Evolutionary conservation across 2,888 invertebrate genomes (phyloP).

Genomic region (Mythimna lalbum): DNA sequence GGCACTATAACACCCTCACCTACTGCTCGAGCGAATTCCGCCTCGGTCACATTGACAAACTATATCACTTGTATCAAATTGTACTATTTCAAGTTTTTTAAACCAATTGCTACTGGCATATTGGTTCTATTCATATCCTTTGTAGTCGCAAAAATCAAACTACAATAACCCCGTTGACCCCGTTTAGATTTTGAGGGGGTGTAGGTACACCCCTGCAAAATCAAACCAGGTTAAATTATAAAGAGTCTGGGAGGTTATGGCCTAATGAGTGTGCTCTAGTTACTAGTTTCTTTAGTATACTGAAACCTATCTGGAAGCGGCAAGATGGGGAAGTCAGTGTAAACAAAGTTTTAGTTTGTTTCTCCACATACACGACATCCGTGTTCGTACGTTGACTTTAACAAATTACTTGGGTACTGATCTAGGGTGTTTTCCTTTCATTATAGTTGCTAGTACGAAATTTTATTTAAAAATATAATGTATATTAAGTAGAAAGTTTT

Average conservation of each 20-base stretch:
- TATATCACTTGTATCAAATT: too few species aligned
- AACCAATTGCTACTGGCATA: background rate
- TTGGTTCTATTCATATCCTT: background rate
- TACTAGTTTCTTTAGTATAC: constrained; percentile 15
- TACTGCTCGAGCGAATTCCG: too few species aligned
- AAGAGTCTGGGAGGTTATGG: background rate
- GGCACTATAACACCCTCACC: too few species aligned
- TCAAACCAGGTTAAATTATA: background rate
- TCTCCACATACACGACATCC: constrained; percentile 14
- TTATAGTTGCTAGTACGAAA: background rate
- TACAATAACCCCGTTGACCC: background rate
- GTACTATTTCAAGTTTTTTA: too few species aligned
- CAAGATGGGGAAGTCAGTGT: constrained; percentile 18
- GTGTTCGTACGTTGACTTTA: constrained; percentile 35
- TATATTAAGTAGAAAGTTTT: too few species aligned
- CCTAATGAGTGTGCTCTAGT: constrained; percentile 1
- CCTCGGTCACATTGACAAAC: too few species aligned
- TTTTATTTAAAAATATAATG: too few species aligned
- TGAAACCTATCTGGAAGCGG: constrained; percentile 5
- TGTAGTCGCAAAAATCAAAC: background rate
- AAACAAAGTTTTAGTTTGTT: constrained; percentile 35
- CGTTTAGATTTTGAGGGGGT: background rate
- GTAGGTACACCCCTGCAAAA: background rate
- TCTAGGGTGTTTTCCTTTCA: constrained; percentile 9
- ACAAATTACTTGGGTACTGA: constrained; percentile 13